Conservation (phyloP, 2,888 invertebrate species). For the Lasioglossum zephyrum region DNA sequence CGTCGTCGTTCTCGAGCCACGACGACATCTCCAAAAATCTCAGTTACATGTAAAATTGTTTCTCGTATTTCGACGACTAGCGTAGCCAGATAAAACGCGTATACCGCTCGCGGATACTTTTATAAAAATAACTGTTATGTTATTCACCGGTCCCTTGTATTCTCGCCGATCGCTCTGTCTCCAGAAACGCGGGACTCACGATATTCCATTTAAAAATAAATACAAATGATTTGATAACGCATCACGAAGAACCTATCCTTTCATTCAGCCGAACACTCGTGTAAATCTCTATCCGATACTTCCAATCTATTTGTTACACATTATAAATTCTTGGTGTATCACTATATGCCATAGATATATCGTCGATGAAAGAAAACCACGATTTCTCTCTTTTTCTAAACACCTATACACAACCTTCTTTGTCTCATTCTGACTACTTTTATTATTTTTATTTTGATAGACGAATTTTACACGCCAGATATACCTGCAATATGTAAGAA, state of each 20-base stretch:
- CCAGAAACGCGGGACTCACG: slow-evolving; percentile 45
- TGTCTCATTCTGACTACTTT: slow-evolving; percentile 71
- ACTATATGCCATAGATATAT: slow-evolving; percentile 65
- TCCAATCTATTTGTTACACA: slow-evolving; percentile 64
- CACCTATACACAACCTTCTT: slow-evolving; percentile 58
- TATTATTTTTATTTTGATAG: slow-evolving; percentile 82
- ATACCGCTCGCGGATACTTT: slow-evolving; percentile 65
- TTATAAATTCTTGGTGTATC: slow-evolving; percentile 65
- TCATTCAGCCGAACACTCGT: slow-evolving; percentile 58
- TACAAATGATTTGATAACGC: slow-evolving; percentile 66
- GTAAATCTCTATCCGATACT: slow-evolving; percentile 68
- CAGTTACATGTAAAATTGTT: slow-evolving; percentile 50
- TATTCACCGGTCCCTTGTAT: slow-evolving; percentile 52
- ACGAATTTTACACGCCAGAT: slow-evolving; percentile 81
- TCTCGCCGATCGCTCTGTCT: slow-evolving; percentile 39
- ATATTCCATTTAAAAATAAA: slow-evolving; percentile 60
- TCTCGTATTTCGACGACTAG: slow-evolving; percentile 55
- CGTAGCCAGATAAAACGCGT: slow-evolving; percentile 51
- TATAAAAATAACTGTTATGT: slow-evolving; percentile 72
- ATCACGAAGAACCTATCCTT: slow-evolving; percentile 54
- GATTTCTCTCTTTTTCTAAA: slow-evolving; percentile 54
- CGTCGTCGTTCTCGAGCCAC: slow-evolving; percentile 39
- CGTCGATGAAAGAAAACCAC: slow-evolving; percentile 41
- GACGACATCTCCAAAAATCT: slow-evolving; percentile 44
- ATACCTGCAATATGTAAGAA: slow-evolving; percentile 82